Base-by-base conservation (phyloP, 2,888 invertebrate species). In the Steinernema carpocapsae region DNA sequence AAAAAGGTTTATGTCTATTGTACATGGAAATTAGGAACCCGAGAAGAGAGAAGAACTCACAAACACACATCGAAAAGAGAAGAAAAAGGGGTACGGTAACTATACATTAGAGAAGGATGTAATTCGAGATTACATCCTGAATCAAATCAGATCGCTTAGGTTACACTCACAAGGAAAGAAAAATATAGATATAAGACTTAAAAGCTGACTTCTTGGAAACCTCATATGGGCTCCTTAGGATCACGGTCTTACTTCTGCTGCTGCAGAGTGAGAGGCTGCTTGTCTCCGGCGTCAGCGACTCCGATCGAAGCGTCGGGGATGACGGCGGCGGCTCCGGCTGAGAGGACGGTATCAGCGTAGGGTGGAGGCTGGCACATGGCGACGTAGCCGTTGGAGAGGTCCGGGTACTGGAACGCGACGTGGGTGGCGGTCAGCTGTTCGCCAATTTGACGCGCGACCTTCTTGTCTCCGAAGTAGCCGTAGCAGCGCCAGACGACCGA, bases 401-500 rank as follows among this genome's bases (percentile, higher is more conserved):
- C 81, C 26, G 85, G 80, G 76, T 87, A 86, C 37, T 85, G 85
- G 79, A 83, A 86, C 6, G 86, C 86, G 52, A 79, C 77, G 37
- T 82, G 78, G 3, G 86, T 86, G 26, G 83, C 80, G 70, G 81
- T 79, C 14, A 86, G 83, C 74, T 86, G 86, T 74, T 84, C 83
- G n/a, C 83, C 82, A 72, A 86, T 86, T 72, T 85, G 82, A 73
- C 84, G 83, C 29, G 86, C 86, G 42, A 86, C 84, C 79, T 86
- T 86, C 80, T 86, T 86, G 72, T 86, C 86, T 51, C 86, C 86
- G 71, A 83, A 80, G 77, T 77, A 87, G 24, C 82, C 83, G 76
- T 86, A 86, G 79, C 85, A 86, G 59, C 85, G 79, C 85, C 86
- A 87, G 71, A 86, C 81, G 72, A 86, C 85, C 52, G 81, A 79